A percentile compares a stretch with the other conserved stretches of the same genome.
Evolutionary conservation across 2,797 vertebrate species (phyloP).

Genomic region (Ambastaia sidthimunki): DNA sequence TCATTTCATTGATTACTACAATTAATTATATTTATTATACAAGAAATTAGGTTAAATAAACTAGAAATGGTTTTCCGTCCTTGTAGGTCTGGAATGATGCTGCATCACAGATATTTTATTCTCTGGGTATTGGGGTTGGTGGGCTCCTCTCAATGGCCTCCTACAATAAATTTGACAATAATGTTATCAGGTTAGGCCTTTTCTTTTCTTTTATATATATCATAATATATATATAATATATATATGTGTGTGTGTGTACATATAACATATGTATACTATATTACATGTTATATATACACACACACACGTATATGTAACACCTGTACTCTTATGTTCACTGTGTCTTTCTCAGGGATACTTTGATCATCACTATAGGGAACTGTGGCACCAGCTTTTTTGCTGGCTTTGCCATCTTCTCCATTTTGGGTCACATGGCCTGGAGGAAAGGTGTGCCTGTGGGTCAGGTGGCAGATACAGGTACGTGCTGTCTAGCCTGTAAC

Average conservation of each 20-base stretch:
- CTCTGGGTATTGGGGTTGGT: constrained; percentile 83
- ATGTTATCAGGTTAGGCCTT: constrained; percentile 79
- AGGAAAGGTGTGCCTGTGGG: constrained; percentile 80
- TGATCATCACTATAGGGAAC: constrained; percentile 84
- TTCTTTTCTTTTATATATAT: too few relatives aligned
- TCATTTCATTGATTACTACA: background rate
- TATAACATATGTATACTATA: background rate
- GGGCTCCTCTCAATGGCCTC: constrained; percentile 87
- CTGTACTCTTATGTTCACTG: background rate
- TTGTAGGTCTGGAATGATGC: constrained; percentile 86
- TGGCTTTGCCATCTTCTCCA: constrained; percentile 85
- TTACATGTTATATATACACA: background rate
- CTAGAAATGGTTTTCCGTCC: background rate
- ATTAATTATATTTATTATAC: background rate
- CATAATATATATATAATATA: background rate
- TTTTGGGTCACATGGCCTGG: constrained; percentile 87
- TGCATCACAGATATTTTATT: constrained; percentile 87
- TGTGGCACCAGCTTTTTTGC: constrained; percentile 84
- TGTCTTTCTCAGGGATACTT: constrained; percentile 77
- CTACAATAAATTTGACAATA: constrained; percentile 88
- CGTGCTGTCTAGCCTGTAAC: constrained; percentile 35
- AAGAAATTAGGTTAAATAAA: background rate
- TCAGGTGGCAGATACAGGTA: constrained; percentile 82
- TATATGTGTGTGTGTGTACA: background rate
- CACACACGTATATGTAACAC: too few relatives aligned